Evolutionary conservation across 1,140 invertebrate genomes (phyloP).

Genomic region (Eurosta solidaginis): DNA sequence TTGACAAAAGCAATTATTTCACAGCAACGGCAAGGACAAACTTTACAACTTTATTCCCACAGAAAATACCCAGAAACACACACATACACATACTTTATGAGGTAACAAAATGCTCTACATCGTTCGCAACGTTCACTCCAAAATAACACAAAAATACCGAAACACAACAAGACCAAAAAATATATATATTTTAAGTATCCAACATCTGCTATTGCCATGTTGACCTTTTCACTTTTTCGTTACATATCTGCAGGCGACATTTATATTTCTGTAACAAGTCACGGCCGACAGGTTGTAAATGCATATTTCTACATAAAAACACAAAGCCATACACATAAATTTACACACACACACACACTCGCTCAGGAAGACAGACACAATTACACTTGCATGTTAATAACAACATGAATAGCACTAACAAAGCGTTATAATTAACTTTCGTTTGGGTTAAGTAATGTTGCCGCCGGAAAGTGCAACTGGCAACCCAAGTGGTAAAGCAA

Average conservation of each 20-base stretch:
- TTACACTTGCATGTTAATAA: not conserved
- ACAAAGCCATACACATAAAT: no score
- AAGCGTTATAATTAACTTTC: constrained; percentile 28
- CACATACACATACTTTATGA: not conserved
- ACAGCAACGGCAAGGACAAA: not conserved
- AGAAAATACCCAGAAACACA: not conserved
- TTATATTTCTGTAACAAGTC: not conserved
- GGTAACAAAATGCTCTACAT: not conserved
- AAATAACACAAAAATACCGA: not conserved
- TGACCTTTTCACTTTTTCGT: constrained; percentile 24
- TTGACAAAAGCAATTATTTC: not conserved
- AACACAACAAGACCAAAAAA: not conserved
- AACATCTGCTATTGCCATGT: not conserved
- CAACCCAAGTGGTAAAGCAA: not conserved
- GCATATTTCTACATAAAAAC: no score
- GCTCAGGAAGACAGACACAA: not conserved
- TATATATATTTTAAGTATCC: not conserved
- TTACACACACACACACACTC: not conserved
- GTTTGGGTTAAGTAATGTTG: constrained; percentile 23
- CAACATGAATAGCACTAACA: not conserved
- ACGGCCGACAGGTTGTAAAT: constrained; percentile 10
- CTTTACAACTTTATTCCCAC: no score
- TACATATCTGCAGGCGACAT: constrained; percentile 15
- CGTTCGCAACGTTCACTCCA: not conserved
- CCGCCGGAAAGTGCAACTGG: constrained; percentile 5